Percentiles rank a stretch among this genome's conserved stretches.
These are phyloP conservation scores for Tiaroga cobitis DNA, from an alignment of 2,797 vertebrate genomes.

Conservation along the genomic window DNA sequence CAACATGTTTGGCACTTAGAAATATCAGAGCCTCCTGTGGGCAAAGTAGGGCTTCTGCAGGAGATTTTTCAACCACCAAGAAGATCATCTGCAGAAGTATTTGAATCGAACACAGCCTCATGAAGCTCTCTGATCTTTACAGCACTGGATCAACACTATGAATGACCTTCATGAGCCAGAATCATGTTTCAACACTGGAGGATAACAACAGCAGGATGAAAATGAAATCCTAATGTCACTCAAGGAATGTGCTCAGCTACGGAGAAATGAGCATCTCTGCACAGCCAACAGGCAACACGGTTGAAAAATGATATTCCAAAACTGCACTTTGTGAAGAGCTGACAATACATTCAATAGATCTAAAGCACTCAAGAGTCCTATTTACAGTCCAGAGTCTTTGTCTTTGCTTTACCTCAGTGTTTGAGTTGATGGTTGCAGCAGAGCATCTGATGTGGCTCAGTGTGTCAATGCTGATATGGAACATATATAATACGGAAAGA, in stretches of 20 bases:
- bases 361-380: constrained; percentile 55
- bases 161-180: background rate
- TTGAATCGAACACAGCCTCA: background rate
- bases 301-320: constrained; percentile 53
- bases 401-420: background rate
- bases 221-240: constrained; percentile 6
- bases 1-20: constrained; percentile 37
- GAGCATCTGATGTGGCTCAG: background rate
- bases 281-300: constrained; percentile 61
- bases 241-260: constrained; percentile 60
- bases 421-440: background rate
- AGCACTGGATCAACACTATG: background rate
- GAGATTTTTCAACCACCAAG: background rate
- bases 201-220: background rate
- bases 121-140: background rate
- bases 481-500: constrained; percentile 51
- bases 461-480: constrained; percentile 55
- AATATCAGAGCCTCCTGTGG: constrained; percentile 1
- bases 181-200: background rate
- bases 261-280: constrained; percentile 18
- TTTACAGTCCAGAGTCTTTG: background rate
- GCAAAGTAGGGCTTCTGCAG: background rate
- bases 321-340: constrained; percentile 46
- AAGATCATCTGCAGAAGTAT: background rate
- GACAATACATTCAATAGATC: constrained; percentile 65